Base-by-base conservation (phyloP, 2,797 vertebrate species). In the Anableps anableps region DNA sequence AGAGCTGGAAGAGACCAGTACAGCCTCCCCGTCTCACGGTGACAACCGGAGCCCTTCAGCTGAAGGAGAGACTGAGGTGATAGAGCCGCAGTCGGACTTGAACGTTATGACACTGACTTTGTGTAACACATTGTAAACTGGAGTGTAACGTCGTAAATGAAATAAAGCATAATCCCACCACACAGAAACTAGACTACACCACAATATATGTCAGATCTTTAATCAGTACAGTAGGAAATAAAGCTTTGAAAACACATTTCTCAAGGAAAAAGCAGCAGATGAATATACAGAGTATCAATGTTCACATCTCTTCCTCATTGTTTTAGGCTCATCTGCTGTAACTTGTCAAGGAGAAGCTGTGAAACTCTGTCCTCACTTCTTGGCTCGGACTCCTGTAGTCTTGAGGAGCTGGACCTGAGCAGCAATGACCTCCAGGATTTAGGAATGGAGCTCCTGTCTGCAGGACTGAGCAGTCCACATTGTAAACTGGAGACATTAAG, bases 341-440 rank as follows among this genome's bases (percentile, higher is more conserved):
- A 55, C 51, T 55, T 55, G 23, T n/a, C 51, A n/a, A n/a, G 26
- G 51, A 23, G 51, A 55, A 55, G 51, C 23, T 55, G 23, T 55
- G 51, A 26, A 11, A 26, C 51, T 55, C 16, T 55, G 23, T 55
- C 51, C 51, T 55, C 23, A 0, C 21, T 55, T 26, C 51, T 51
- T 8, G 50, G 50, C 21, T 53, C 51, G 7, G 51, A 53, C 21
- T 10, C 23, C 51, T 53, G 51, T 3, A 53, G 53, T 19, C 64
- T 70, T 17, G 55, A 16, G 19, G 29, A 72, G n/a, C 47, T 72
- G 71, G 71, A 72, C 29, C 71, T 72, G 45, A 50, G 45, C 17
- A 48, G 55, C 50, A 74, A 43, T 16, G 51, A 55, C 23, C 53
- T 58, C 51, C 73, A 75, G 73, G 36, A 43, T 0, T 14, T 26